A percentile compares a stretch with the other conserved stretches of the same genome.
Evolutionary conservation across 64 coral and sea anemone species (phyloP).

Genomic region (Montipora capricornis): DNA sequence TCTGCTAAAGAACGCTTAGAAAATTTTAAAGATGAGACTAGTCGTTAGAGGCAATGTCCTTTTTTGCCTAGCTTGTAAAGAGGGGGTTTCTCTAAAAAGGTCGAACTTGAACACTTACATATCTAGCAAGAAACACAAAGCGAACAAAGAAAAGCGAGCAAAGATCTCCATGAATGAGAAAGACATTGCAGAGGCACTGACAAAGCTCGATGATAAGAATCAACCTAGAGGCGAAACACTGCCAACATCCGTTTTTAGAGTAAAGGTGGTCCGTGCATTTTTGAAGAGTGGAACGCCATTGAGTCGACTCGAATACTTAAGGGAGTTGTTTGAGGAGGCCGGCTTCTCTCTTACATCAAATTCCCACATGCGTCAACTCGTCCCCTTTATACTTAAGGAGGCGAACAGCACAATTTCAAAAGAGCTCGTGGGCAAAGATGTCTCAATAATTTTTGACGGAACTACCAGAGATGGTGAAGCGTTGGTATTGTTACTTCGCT

Average conservation of each 20-base stretch:
- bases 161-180: neutral
- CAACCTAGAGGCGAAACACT: slow-evolving; percentile 37
- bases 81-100: neutral
- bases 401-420: slow-evolving; percentile 10
- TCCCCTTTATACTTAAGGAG: slow-evolving; percentile 47
- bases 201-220: slow-evolving; percentile 7
- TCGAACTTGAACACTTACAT: neutral
- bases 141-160: slow-evolving; percentile 33
- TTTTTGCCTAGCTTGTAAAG: slow-evolving; percentile 3
- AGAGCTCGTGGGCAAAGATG: slow-evolving; percentile 19
- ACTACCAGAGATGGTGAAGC: slow-evolving; percentile 67
- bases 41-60: slow-evolving; percentile 5
- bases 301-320: slow-evolving; percentile 40
- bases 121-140: slow-evolving; percentile 18
- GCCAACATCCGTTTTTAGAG: neutral
- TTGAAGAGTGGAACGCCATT: slow-evolving; percentile 50
- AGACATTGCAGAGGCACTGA: slow-evolving; percentile 34
- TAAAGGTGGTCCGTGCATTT: slow-evolving; percentile 57
- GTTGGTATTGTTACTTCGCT: slow-evolving; percentile 33
- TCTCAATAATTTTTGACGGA: slow-evolving; percentile 64
- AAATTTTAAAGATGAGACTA: slow-evolving; percentile 31
- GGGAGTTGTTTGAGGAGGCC: slow-evolving; percentile 54
- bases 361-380: slow-evolving; percentile 40
- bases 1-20: neutral
- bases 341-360: slow-evolving; percentile 40